Percentiles rank a stretch among this genome's conserved stretches.
Conservation (phyloP, 2,888 invertebrate genomes). For the Ennomos erosarius region DNA sequence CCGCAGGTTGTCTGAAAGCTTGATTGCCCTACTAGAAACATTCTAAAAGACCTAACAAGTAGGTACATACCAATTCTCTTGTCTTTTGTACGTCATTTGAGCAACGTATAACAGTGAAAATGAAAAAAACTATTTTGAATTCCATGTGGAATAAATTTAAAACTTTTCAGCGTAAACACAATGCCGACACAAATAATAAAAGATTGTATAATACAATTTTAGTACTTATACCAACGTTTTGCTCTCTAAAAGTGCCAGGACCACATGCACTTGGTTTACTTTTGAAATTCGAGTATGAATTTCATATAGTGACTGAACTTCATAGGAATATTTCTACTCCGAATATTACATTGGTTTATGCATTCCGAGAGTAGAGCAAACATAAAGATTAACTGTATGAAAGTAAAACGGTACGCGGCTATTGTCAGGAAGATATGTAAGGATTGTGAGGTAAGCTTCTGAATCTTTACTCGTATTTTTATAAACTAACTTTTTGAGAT, state of each 20-base stretch:
- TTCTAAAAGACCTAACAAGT: constrained; percentile 20
- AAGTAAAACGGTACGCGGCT: constrained; percentile 31
- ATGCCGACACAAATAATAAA: neutral
- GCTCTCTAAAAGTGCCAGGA: neutral
- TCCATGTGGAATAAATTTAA: neutral
- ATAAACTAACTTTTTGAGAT: no score
- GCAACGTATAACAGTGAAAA: constrained; percentile 7
- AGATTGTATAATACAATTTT: neutral
- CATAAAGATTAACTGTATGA: constrained; percentile 34
- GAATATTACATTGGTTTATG: constrained; percentile 43
- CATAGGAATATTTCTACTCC: neutral
- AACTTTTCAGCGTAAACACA: neutral
- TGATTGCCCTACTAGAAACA: constrained; percentile 55
- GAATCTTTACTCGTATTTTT: constrained; percentile 19
- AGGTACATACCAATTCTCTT: constrained; percentile 4
- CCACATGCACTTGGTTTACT: neutral
- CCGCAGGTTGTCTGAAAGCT: constrained; percentile 51
- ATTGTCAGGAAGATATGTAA: constrained; percentile 36
- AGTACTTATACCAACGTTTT: neutral
- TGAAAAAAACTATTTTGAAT: neutral
- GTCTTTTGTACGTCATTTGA: constrained; percentile 11
- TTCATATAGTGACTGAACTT: neutral
- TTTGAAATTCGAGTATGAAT: constrained; percentile 1
- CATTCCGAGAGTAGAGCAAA: constrained; percentile 41
- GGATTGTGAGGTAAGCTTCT: constrained; percentile 32